Evolutionary conservation across 2,888 invertebrate genomes (phyloP).

Genomic region (Ectemnius cavifrons): DNA sequence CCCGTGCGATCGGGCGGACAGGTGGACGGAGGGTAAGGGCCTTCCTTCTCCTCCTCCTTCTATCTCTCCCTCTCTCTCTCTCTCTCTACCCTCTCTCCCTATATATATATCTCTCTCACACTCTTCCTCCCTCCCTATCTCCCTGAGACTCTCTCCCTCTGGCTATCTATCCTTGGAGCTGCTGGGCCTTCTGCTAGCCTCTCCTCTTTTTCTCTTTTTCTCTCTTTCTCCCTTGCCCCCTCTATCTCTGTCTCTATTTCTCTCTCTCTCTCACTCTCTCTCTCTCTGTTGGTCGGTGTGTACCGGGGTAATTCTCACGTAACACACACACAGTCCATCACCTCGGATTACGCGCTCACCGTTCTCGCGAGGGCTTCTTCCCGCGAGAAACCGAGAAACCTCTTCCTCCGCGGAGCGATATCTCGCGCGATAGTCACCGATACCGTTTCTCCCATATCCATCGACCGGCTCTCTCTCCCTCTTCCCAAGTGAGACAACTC

Average conservation of each 20-base stretch:
- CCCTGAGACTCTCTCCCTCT: no score
- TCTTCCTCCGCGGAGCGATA: background rate
- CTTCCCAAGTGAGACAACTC: no score
- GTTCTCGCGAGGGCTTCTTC: background rate
- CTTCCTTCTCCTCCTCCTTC: background rate
- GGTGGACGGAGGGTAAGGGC: background rate
- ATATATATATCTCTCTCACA: no score
- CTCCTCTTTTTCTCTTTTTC: background rate
- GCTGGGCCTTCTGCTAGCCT: background rate
- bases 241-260: background rate
- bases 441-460: conserved; percentile 17
- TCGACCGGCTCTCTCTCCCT: background rate
- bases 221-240: background rate
- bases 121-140: no score
- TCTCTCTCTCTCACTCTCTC: background rate
- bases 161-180: no score
- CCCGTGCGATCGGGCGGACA: conserved; percentile 14
- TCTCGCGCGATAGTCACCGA: conserved; percentile 13
- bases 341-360: background rate
- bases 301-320: conserved; percentile 2
- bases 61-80: no score
- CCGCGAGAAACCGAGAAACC: background rate
- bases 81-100: no score
- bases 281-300: background rate
- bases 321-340: conserved; percentile 9